phyloP scores from a whole-genome alignment of 2,113 vertebrate species.

The Edolisoma coerulescens region DNA sequence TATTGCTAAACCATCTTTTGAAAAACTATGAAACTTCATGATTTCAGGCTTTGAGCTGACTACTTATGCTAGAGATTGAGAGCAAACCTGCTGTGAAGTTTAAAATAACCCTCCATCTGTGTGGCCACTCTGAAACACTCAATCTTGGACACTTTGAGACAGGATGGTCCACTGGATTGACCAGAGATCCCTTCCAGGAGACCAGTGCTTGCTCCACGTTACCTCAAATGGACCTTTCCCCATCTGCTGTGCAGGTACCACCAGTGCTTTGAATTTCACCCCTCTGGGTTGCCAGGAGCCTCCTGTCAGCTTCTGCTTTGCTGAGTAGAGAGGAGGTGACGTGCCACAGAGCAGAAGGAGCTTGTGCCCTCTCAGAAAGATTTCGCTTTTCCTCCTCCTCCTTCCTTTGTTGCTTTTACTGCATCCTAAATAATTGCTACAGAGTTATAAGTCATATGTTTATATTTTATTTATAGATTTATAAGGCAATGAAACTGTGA shows the following conservation, averaged over 20 bases:
- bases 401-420: background rate
- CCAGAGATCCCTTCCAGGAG: background rate
- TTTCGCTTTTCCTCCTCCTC: background rate
- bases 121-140: background rate
- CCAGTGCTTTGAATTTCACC: fast-evolving
- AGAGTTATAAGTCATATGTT: background rate
- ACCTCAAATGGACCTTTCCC: background rate
- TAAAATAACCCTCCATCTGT: background rate
- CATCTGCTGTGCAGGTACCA: background rate
- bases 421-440: background rate
- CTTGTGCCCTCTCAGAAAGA: background rate
- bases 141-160: background rate
- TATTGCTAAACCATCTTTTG: background rate
- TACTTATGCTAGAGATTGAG: background rate
- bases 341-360: background rate
- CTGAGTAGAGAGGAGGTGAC: background rate
- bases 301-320: background rate
- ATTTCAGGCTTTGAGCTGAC: background rate
- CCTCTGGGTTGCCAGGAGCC: background rate
- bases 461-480: background rate
- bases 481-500: background rate
- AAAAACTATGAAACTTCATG: background rate
- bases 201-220: fast-evolving
- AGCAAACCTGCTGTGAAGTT: background rate
- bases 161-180: background rate